Evolutionary conservation across 2,797 vertebrate species (phyloP), one percentile per base, ranked within the genome.

Genomic region (Hapalemur alaotrensis): DNA sequence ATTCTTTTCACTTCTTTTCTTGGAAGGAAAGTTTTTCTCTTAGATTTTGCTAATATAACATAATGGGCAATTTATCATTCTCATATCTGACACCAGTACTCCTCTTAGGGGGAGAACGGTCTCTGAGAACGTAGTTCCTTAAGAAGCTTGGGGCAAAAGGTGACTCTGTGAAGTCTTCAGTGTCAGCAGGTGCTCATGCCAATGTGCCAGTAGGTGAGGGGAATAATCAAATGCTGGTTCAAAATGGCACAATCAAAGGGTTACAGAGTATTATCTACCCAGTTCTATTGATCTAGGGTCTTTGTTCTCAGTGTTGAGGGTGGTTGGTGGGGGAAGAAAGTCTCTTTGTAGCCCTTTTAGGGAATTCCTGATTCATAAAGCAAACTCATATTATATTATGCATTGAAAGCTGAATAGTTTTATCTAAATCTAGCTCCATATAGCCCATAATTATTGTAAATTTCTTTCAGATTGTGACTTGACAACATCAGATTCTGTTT

Each of bases 401-500:
- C 32, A 7, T 76, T 85, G 59, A 59, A 78, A 46, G 7, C 11
- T 18, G 67, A 88, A 81, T 80, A 50, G 12, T 70, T 96, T 73
- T 46, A 67, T 63, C 35, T 84, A 91, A 80, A 94, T 78, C 22
- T 9, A 83, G 15, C 22, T 91, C 65, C 52, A 35, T 15, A 70
- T 28, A 61, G 17, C 8, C 43, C 65, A 67, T 84, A 85, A 69
- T 89, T 90, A 61, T 32, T 84, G n/a, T 50, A 70, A 75, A 46
- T 73, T 86, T 80, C 18, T 82, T 59, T 18, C 3, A 80, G 46
- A 63, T 76, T 86, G 28, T 91, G 22, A 57, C 32, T 75, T 14
- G 23, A 50, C 7, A 70, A 23, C 89, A 14, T 79, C 50, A 76
- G 48, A 69, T 93, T 95, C 78, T 84, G 20, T 92, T 95, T 92